These are phyloP conservation scores for Oplegnathus fasciatus DNA, from an alignment of 2,113 vertebrate species.

Conservation along the genomic window DNA sequence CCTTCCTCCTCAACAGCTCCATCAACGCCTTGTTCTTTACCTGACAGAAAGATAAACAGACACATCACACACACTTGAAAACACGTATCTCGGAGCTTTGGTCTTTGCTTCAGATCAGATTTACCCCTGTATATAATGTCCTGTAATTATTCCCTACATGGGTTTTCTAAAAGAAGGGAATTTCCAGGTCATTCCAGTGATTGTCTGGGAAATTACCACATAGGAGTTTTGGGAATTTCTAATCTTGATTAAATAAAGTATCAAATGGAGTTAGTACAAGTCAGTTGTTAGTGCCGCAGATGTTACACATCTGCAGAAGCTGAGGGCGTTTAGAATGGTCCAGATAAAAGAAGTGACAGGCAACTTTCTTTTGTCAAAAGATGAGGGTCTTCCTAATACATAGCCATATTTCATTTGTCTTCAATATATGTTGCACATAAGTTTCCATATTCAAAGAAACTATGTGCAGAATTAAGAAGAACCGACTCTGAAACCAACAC, in stretches of 20 bases:
- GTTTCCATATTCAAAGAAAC: background rate
- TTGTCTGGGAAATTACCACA: background rate
- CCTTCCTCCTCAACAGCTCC: slow-evolving; percentile 95
- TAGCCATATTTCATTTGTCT: too few relatives aligned
- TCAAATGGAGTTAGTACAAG: background rate
- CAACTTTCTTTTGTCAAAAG: too few relatives aligned
- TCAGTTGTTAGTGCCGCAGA: background rate
- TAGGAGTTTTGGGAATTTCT: background rate
- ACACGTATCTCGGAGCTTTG: background rate
- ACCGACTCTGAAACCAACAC: too few relatives aligned
- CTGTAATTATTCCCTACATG: background rate
- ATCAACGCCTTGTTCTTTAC: slow-evolving; percentile 95
- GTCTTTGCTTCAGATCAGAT: background rate
- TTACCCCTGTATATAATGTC: background rate
- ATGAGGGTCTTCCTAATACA: background rate
- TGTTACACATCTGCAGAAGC: background rate
- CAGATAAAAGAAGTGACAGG: background rate
- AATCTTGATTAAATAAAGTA: background rate
- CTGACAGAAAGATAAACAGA: slow-evolving; percentile 74
- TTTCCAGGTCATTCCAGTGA: background rate
- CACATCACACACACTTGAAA: background rate
- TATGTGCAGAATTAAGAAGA: background rate
- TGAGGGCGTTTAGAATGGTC: background rate
- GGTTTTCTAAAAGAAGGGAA: background rate
- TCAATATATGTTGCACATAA: background rate